Evolutionary conservation across 2,113 vertebrate genomes (phyloP).

Genomic region (Mormoops blainvillei): DNA sequence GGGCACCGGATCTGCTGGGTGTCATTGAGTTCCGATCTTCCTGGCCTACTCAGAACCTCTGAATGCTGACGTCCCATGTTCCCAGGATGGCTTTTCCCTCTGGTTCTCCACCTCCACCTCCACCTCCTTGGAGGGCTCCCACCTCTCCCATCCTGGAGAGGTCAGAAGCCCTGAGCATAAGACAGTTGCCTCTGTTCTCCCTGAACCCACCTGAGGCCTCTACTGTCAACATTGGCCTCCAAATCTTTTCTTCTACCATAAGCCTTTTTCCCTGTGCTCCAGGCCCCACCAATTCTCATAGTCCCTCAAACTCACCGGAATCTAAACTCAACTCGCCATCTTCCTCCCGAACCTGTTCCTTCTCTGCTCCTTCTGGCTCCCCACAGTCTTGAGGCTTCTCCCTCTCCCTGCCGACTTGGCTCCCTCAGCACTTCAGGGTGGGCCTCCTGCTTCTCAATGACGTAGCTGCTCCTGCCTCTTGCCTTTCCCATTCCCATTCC

Average conservation of each 20-base stretch:
- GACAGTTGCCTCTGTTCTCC: not conserved
- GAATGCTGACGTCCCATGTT: not conserved
- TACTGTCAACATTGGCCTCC: not conserved
- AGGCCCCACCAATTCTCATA: not conserved
- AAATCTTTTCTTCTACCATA: not conserved
- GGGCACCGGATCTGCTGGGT: no score
- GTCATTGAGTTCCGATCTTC: not conserved
- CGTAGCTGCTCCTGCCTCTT: not conserved
- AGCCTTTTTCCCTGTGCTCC: not conserved
- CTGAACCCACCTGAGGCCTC: not conserved
- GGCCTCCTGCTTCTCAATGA: not conserved
- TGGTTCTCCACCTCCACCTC: not conserved
- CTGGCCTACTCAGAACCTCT: not conserved
- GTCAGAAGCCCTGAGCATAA: not conserved
- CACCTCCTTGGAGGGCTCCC: not conserved
- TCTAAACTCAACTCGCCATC: not conserved
- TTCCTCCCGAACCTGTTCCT: no score
- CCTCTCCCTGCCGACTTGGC: not conserved
- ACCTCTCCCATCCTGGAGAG: not conserved
- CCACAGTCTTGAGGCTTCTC: not conserved
- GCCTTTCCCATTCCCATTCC: not conserved
- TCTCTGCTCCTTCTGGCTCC: not conserved
- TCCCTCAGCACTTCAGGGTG: no score
- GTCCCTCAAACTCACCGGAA: no score
- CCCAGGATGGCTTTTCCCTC: accelerated